A percentile compares a stretch with the other conserved stretches of the same genome.
Evolutionary conservation across 1,140 invertebrate genomes (phyloP).

Genomic region (Trachymyrmex septentrionalis): DNA sequence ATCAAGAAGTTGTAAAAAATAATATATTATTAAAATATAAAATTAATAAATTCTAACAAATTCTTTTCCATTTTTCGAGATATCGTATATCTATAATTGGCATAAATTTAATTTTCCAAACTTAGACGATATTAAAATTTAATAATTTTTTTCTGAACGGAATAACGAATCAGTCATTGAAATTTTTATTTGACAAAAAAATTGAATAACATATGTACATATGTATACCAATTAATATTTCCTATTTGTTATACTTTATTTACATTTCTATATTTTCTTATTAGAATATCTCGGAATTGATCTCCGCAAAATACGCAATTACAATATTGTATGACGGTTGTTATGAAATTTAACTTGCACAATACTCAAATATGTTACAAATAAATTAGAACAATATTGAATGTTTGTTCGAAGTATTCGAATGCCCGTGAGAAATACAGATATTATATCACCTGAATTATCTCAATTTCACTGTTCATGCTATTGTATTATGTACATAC

Average conservation of each 20-base stretch:
- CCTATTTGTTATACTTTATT: conserved; percentile 1
- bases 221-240: not conserved
- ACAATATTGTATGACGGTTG: not conserved
- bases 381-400: conserved; percentile 42
- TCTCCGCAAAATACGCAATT: not conserved
- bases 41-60: not conserved
- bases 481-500: not conserved
- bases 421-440: not conserved
- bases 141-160: too few relatives aligned
- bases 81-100: too few relatives aligned
- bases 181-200: not conserved
- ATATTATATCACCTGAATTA: not conserved
- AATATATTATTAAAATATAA: not conserved
- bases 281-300: not conserved
- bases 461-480: not conserved
- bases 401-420: conserved; percentile 1
- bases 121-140: too few relatives aligned
- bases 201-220: not conserved
- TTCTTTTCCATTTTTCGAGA: not conserved
- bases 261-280: not conserved
- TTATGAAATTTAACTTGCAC: not conserved
- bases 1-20: not conserved
- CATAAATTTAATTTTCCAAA: too few relatives aligned
- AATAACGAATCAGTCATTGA: not conserved
- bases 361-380: not conserved